phyloP scores from a whole-genome alignment of 2,888 invertebrate species.

The Argyresthia goedartella region DNA sequence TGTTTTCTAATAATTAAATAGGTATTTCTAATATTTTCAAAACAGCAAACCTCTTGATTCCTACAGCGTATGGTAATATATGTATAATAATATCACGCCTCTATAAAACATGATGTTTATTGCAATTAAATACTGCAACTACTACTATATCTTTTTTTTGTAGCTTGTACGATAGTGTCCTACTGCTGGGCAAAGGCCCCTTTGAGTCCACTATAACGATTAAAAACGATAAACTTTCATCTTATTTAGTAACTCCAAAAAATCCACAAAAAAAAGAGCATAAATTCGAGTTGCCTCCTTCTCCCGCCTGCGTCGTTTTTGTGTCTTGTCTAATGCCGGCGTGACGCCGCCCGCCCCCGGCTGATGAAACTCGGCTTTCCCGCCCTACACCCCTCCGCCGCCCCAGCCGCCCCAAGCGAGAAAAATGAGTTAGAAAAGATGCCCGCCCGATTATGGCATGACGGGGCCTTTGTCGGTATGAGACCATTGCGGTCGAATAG shows the following conservation, averaged over 20 bases:
- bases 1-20: too few relatives aligned
- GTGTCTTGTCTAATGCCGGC: slow-evolving; percentile 67
- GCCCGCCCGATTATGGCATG: slow-evolving; percentile 25
- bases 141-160: too few relatives aligned
- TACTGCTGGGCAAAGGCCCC: too few relatives aligned
- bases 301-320: slow-evolving; percentile 55
- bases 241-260: not conserved
- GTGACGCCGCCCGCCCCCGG: slow-evolving; percentile 46
- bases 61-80: too few relatives aligned
- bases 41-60: too few relatives aligned
- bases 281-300: slow-evolving; percentile 56
- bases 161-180: too few relatives aligned
- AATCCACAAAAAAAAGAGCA: not conserved
- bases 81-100: too few relatives aligned
- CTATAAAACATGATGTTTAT: too few relatives aligned
- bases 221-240: not conserved
- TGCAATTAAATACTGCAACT: too few relatives aligned
- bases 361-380: slow-evolving; percentile 41
- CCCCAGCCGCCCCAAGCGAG: slow-evolving; percentile 49
- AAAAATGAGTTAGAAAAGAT: slow-evolving; percentile 73
- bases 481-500: slow-evolving; percentile 53
- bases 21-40: too few relatives aligned
- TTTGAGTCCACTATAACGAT: too few relatives aligned
- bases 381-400: slow-evolving; percentile 26
- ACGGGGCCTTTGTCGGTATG: slow-evolving; percentile 47